Base-by-base conservation (phyloP, 2,888 invertebrate genomes). In the Clanis bilineata region DNA sequence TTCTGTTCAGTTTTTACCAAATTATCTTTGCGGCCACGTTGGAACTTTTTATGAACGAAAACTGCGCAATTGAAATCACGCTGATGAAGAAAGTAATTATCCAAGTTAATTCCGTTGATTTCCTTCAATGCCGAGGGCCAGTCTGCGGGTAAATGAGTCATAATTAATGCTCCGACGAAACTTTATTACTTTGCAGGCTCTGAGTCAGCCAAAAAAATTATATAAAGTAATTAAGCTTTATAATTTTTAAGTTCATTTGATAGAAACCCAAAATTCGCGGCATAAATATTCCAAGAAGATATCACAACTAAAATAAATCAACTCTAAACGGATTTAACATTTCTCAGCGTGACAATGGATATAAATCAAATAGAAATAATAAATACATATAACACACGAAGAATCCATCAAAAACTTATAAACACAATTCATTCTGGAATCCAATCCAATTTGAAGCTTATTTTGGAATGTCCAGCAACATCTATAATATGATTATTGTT, bases 21-120 rank as follows among this genome's bases (percentile, higher is more conserved):
- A 36, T 64, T 66, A 9, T 59, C 56, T 23, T 64, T 60, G 62
- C 66, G 56, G 51, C 68, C 60, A 32, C 67, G 62, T 12, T 82
- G 65, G 63, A 75, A 81, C 65, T 79, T 88, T 72, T 89, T 90
- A 60, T 91, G 91, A 23, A 86, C 73, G 60, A 80, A 91, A 41
- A 85, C 77, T 28, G 86, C 76, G 1, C 88, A 85, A 67, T 89
- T 88, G 57, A 69, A 78, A 32, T 83, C 83, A 22, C 77, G 77
- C 64, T 78, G 72, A 55, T 81, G 73, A 21, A 85, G 82, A 58
- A 80, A 72, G 68, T 88, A 89, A 73, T 89, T 80, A 63, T 73
- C 76, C 62, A 88, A 78, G 71, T 85, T 79, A 44, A 87, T 76
- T 51, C 81, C 86, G 65, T 77, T 77, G 63, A 79, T 67, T 70